Base-by-base conservation (phyloP, 2,113 vertebrate genomes). In the Nothoprocta pentlandii region DNA sequence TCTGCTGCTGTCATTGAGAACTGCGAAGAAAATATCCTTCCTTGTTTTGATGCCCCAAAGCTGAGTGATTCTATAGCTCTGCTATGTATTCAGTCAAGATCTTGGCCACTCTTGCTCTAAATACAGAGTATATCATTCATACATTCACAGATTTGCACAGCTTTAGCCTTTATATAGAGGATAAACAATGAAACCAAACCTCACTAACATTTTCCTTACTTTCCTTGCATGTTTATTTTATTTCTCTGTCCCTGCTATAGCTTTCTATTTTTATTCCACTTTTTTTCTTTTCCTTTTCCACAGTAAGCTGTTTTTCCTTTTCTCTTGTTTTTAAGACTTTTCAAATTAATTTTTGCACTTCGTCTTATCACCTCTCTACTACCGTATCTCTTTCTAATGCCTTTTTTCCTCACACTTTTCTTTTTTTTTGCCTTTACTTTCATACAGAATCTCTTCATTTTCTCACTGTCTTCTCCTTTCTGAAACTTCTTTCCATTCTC, bases 341-440 rank as follows among this genome's bases (percentile, higher is more conserved):
- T 92, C 70, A 87, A 56, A 92, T 90, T 95, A 94, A 76, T 87
- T 87, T 90, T 94, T 93, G 16, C 23, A 58, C 66, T 96, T 92
- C 30, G 26, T 89, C 6, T 93, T 84, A 59, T 17, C 83, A 87
- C 34, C 5, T 89, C 90, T 80, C 75, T 79, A 20, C n/a, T 90
- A 89, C 77, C 86, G 2, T 73, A 30, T 69, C 62, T 84, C 25
- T 26, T 54, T 66, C 68, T 89, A 85, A 81, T 87, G 53, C 46
- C 44, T 79, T 94, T 92, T 83, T 84, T 49, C 47, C 80, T 90
- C 66, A 77, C 54, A 76, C 19, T 26, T 20, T 73, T 44, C 84
- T 77, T 90, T 26, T 41, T 88, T 41, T 88, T 75, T 89, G 36
- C 80, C 92, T 94, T 83, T 79, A 41, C 34, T 79, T 90, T 32